Evolutionary conservation across 2,888 invertebrate species (phyloP).

Genomic region (Cylindroiulus punctatus): DNA sequence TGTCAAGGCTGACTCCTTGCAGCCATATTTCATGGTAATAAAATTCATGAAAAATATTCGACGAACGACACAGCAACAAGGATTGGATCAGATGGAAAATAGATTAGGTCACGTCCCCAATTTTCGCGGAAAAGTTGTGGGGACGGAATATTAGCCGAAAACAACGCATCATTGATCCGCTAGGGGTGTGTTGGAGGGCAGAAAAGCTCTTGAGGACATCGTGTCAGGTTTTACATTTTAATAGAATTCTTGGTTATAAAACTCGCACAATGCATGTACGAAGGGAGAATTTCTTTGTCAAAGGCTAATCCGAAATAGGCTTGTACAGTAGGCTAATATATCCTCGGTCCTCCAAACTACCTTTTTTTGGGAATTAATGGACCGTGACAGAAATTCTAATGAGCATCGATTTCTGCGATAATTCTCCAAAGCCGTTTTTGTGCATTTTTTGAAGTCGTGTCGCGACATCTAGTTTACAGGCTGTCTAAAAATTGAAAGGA

Average conservation of each 20-base stretch:
- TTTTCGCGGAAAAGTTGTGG: not conserved
- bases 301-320: not conserved
- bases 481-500: too few species aligned
- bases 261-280: not conserved
- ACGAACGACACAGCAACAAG: not conserved
- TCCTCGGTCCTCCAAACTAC: not conserved
- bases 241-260: not conserved
- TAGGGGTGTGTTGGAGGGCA: not conserved
- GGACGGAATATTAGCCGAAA: not conserved
- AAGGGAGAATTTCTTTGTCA: not conserved
- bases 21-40: not conserved
- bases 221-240: conserved; percentile 1
- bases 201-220: not conserved
- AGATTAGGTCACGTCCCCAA: conserved; percentile 10
- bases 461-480: not conserved
- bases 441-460: not conserved
- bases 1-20: not conserved
- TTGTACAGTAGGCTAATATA: not conserved
- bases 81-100: not conserved
- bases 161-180: conserved; percentile 24
- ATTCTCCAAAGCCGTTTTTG: not conserved
- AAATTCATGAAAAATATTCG: not conserved
- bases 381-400: not conserved
- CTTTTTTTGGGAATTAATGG: not conserved
- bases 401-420: not conserved